Evolutionary conservation across 2,113 vertebrate species (phyloP), one percentile per base, ranked within the genome.

Genomic region (Equus quagga): DNA sequence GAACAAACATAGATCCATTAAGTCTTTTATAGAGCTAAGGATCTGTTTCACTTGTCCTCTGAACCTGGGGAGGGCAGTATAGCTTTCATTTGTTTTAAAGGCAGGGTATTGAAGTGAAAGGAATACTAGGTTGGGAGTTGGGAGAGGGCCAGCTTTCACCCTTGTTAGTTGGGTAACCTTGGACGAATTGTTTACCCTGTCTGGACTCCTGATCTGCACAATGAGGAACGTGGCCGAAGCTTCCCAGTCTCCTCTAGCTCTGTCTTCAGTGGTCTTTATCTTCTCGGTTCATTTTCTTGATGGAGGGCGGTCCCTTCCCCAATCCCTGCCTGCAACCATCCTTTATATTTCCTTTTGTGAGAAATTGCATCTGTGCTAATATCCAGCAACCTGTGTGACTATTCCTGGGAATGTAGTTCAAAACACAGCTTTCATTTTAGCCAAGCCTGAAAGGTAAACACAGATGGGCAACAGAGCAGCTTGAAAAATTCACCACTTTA

Each of bases 401-500:
- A 4, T 88, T 36, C 6, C 5, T 8, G 72, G 64, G 36, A 92
- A 81, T 2, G 54, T 12, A 23, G 56, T 36, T 88, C 60, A 79
- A 73, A 95, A 76, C 4, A 24, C 58, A 94, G 51, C 44, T 28
- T 13, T 82, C 14, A 1, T 90, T 93, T 80, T 51, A 51, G n/a
- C 76, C 58, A 44, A 41, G 18, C 72, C 81, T 91, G 36, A 49
- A 91, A 73, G 56, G 85, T 64, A 62, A 95, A 94, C 91, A 91
- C 80, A 73, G 91, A 51, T 33, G 67, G 67, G 49, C 46, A 91
- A n/a, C 28, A 58, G 72, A 81, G 14, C 88, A 58, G 60, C 49
- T 76, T 19, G 0, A 6, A 62, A 69, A 76, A 60, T 19, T 31
- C 75, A 49, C 36, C 51, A 15, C 62, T 96, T 81, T 14, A 72